Base-by-base conservation (phyloP, 1,140 invertebrate species). In the Drosophila ohnishii region DNA sequence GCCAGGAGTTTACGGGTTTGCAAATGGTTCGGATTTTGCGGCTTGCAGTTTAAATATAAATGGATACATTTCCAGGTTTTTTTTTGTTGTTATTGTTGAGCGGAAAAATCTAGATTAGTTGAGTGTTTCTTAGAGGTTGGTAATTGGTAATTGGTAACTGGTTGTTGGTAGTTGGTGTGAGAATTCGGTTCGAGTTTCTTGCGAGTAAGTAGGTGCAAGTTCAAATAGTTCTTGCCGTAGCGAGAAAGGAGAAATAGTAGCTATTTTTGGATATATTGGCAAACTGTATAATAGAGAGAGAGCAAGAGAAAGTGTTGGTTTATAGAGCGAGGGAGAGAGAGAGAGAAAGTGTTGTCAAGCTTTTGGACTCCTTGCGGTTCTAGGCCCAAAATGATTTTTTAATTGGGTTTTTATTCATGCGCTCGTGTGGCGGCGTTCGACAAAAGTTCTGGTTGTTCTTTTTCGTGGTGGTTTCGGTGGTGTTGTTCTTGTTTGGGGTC, bases 1-100 rank as follows among this genome's bases (percentile, higher is more conserved):
- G 67, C 72, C 72, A 47, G 83, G 83, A 88, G 70, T 87, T 87
- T 87, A 87, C 72, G 67, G 84, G 84, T 83, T 70, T 70, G 47
- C 64, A 78, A 87, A 80, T 67, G 76, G 75, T 37, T 55, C 62
- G 56, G 51, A 66, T 77, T 69, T 78, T 73, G 30, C 50, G 50
- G 50, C 30, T 72, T 66, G 64, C 47, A 55, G 37, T 39, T 63
- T 71, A 37, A 25, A 55, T 37, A 47, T 45, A 58, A 59, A 64
- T 53, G 51, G 58, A 69, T 65, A 65, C 65, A 69, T 73, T 73
- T 65, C 44, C 66, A 30, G 62, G 47, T 25, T 55, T n/a, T 55
- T n/a, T 25, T n/a, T 30, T 11, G 5, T 32, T 19, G 48, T 50
- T 32, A 11, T 69, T 61, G 56, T 75, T 74, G 57, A 72, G 70